Evolutionary conservation across 2,113 vertebrate species (phyloP).

Genomic region (Silurus asotus): DNA sequence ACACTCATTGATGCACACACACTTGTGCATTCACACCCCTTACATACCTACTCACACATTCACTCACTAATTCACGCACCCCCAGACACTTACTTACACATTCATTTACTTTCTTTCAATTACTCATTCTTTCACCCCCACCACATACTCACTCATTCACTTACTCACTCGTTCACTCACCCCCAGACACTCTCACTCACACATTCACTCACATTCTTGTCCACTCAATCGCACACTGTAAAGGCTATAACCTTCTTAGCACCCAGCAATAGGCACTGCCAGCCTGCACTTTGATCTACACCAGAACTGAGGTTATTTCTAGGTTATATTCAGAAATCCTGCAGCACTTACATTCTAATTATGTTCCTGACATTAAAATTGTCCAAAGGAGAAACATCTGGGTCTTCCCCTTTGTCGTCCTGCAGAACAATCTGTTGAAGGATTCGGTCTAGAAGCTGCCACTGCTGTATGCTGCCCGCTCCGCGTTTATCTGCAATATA

Average conservation of each 20-base stretch:
- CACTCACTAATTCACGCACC: too few relatives aligned
- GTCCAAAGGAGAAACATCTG: constrained; percentile 86
- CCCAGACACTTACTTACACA: too few relatives aligned
- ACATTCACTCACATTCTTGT: too few relatives aligned
- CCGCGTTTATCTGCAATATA: constrained; percentile 84
- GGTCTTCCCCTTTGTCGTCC: constrained; percentile 90
- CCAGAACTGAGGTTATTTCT: not conserved
- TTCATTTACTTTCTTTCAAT: not conserved
- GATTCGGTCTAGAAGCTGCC: constrained; percentile 94
- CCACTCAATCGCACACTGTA: not conserved
- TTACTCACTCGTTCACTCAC: not conserved
- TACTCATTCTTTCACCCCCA: not conserved
- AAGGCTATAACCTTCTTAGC: not conserved
- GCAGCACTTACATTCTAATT: constrained; percentile 87
- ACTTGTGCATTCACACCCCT: too few relatives aligned
- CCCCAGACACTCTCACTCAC: not conserved
- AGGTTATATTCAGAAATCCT: not conserved
- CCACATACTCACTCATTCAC: not conserved
- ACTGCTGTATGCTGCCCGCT: constrained; percentile 85
- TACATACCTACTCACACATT: too few relatives aligned
- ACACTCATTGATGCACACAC: too few relatives aligned
- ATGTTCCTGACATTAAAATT: constrained; percentile 97
- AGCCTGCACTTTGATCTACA: constrained; percentile 20
- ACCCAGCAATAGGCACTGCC: not conserved
- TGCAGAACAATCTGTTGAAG: constrained; percentile 96